These are phyloP conservation scores for Vidua chalybeata DNA, from an alignment of 2,113 vertebrate species.

Conservation along the genomic window DNA sequence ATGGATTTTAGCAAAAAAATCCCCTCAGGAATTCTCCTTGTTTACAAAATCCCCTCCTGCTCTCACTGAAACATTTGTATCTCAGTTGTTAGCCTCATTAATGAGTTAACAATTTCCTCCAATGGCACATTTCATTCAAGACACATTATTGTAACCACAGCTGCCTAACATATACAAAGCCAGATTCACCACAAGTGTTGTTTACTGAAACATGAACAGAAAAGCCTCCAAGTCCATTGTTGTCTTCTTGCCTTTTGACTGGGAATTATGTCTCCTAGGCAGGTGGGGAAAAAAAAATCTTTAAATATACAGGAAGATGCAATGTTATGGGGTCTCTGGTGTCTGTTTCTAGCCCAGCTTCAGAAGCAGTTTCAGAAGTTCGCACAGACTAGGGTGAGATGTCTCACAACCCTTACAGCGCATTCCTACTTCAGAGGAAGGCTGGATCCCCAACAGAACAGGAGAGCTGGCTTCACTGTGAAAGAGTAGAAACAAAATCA, in stretches of 20 bases:
- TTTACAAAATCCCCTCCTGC: conserved; percentile 39
- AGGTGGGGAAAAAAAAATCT: conserved; percentile 62
- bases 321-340: conserved; percentile 32
- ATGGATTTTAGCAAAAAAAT: conserved; percentile 30
- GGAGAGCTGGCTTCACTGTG: neutral
- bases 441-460: conserved; percentile 66
- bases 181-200: conserved; percentile 23
- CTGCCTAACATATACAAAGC: conserved; percentile 49
- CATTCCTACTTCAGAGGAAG: conserved; percentile 55
- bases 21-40: conserved; percentile 37
- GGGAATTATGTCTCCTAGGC: conserved; percentile 56
- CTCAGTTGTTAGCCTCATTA: conserved; percentile 61
- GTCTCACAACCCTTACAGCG: conserved; percentile 34
- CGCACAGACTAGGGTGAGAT: neutral
- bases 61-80: conserved; percentile 37
- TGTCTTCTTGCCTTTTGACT: conserved; percentile 66
- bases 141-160: conserved; percentile 67
- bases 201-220: conserved; percentile 64
- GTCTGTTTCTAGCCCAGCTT: neutral
- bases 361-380: conserved; percentile 1
- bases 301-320: conserved; percentile 61
- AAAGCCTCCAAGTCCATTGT: conserved; percentile 65
- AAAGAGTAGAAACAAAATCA: conserved; percentile 52
- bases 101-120: conserved; percentile 72
- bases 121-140: conserved; percentile 73